Conservation (phyloP, 2,888 invertebrate genomes). For the Monoplex corrugatus region DNA sequence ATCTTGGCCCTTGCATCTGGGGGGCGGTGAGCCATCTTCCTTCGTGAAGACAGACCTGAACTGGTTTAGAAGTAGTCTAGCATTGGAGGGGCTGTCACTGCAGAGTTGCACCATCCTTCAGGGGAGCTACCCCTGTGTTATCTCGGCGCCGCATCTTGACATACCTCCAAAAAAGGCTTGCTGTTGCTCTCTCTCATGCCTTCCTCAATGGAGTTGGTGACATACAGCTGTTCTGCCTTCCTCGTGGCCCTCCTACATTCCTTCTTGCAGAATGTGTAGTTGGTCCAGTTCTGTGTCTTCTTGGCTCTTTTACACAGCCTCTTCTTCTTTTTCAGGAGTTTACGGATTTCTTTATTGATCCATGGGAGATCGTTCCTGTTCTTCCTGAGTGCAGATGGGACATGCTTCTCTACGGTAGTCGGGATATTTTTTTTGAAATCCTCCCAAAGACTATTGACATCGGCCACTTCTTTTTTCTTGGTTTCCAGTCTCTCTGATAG, state of each 20-base stretch:
- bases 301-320: background rate
- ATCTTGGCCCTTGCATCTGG: background rate
- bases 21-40: background rate
- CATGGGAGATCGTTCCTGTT: constrained; percentile 11
- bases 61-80: background rate
- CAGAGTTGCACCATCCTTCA: background rate
- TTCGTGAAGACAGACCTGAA: background rate
- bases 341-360: constrained; percentile 12
- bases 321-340: constrained; percentile 1
- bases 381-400: background rate
- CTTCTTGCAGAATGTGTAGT: background rate
- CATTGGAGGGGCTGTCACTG: background rate
- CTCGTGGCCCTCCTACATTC: constrained; percentile 16
- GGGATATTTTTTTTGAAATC: too few relatives aligned
- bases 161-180: background rate
- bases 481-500: too few relatives aligned
- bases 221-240: background rate
- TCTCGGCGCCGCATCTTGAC: background rate
- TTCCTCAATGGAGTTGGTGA: background rate
- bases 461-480: too few relatives aligned
- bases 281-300: constrained; percentile 1
- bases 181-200: background rate
- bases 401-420: constrained; percentile 17
- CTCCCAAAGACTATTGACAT: too few relatives aligned
- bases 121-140: background rate